Evolutionary conservation across 1,140 invertebrate genomes (phyloP), one percentile per base, ranked within the genome.

Genomic region (Tetramorium parvispinum): DNA sequence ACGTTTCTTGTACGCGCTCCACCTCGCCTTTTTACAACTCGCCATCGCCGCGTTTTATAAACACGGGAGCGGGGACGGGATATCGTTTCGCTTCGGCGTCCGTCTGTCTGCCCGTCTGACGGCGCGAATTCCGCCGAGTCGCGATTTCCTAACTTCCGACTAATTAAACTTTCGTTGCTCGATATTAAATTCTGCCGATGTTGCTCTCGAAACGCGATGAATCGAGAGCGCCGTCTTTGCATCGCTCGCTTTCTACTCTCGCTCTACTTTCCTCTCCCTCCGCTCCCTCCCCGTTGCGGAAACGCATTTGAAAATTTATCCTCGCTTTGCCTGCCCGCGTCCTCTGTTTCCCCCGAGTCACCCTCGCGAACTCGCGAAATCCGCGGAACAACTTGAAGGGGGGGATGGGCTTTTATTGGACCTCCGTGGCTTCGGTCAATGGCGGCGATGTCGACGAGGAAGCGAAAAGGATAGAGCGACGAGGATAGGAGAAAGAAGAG

Each of bases 361-460:
- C 32, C 75, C 68, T 59, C 63, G 40, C 63, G 40, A 87, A 90
- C 71, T 87, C 66, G 82, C 49, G 75, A 81, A 87, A 90, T 89
- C 68, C 78, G 66, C 49, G 88, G 75, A 87, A 85, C 57, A 79
- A 89, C 78, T 88, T 66, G 85, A 53, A 3, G 32, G 3, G 3
- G 32, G 11, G 21, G 85, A 53, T 63, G 49, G 46, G 86, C 65
- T 86, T 90, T 85, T 90, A 88, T 77, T 89, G 89, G 78, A 77
- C 88, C 76, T 70, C 51, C n/a, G 81, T 63, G 86, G 75, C 51
- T 88, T 86, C 86, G 88, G 88, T 90, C 89, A 88, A 91, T 86
- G 89, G 24, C 40, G 57, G 40, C 8, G 49, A 32, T 40, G 46
- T 65, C 37, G 27, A 40, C 21, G 46, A 78, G 59, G 51, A 85